phyloP scores from a whole-genome alignment of 2,888 invertebrate genomes.

The Drosophila algonquin region DNA sequence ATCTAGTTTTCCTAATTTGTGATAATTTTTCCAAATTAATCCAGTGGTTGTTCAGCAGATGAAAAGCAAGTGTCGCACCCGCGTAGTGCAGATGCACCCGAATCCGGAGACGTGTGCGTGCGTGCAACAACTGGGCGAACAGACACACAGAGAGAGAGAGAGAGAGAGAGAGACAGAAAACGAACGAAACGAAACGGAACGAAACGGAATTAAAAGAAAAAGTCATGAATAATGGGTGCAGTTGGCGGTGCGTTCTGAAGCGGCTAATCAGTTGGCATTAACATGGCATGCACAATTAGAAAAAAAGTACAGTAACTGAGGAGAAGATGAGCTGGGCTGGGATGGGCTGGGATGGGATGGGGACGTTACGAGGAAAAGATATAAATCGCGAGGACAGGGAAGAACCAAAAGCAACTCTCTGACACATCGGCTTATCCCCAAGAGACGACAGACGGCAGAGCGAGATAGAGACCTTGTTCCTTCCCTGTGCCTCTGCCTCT shows the following conservation, averaged over 20 bases:
- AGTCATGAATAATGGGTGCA: conserved; percentile 51
- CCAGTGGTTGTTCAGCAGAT: neutral
- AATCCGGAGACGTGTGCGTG: neutral
- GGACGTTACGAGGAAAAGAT: neutral
- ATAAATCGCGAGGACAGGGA: neutral
- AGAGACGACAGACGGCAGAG: neutral
- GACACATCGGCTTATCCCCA: neutral
- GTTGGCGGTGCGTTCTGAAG: conserved; percentile 65
- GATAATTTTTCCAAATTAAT: neutral
- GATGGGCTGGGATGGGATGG: too few species aligned
- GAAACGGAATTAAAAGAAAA: conserved; percentile 23
- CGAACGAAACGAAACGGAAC: conserved; percentile 24
- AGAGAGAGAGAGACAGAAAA: conserved; percentile 8
- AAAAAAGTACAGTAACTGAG: conserved; percentile 13
- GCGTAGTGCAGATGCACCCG: neutral
- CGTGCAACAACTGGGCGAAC: conserved; percentile 6
- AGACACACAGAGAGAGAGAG: conserved; percentile 3
- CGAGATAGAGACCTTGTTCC: too few species aligned
- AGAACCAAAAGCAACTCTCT: neutral
- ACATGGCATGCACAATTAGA: conserved; percentile 48
- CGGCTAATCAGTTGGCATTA: conserved; percentile 50
- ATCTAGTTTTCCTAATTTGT: too few species aligned
- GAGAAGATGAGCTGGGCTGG: neutral
- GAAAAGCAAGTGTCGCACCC: neutral
- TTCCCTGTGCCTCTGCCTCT: neutral